phyloP scores from a whole-genome alignment of 1,140 invertebrate species.

The Tyrophagus putrescentiae region DNA sequence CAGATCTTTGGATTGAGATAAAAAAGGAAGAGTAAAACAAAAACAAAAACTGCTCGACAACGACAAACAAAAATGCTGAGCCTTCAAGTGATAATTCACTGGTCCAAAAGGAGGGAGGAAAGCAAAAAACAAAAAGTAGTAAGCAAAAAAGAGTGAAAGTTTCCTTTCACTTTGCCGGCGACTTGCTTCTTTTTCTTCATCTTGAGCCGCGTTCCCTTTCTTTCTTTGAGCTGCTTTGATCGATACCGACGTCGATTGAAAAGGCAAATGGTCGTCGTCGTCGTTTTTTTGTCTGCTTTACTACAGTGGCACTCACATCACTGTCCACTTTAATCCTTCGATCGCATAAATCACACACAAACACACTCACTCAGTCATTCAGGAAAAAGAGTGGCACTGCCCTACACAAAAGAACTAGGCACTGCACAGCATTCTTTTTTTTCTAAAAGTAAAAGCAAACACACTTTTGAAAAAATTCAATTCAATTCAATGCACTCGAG shows the following conservation, averaged over 20 bases:
- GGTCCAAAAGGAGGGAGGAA: neutral
- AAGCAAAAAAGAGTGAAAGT: too few species aligned
- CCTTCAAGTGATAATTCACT: constrained; percentile 9
- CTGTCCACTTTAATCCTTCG: constrained; percentile 2
- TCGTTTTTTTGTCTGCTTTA: too few species aligned
- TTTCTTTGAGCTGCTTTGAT: too few species aligned
- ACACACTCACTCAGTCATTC: neutral
- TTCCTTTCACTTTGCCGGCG: too few species aligned
- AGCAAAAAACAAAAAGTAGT: too few species aligned
- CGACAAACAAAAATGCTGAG: neutral
- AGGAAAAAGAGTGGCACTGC: neutral
- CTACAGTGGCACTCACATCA: too few species aligned
- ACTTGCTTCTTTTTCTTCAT: too few species aligned
- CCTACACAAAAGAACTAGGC: neutral
- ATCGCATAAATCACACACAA: constrained; percentile 11
- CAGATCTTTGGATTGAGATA: constrained; percentile 7
- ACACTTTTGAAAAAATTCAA: constrained; percentile 6
- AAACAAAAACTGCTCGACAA: neutral
- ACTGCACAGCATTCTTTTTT: too few species aligned
- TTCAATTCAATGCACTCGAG: too few species aligned
- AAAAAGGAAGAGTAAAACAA: neutral
- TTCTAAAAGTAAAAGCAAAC: neutral
- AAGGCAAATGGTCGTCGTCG: too few species aligned
- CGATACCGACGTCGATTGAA: too few species aligned
- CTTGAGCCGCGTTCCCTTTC: too few species aligned